Conservation (phyloP, 2,888 invertebrate species). For the Eupithecia pulchellata region DNA sequence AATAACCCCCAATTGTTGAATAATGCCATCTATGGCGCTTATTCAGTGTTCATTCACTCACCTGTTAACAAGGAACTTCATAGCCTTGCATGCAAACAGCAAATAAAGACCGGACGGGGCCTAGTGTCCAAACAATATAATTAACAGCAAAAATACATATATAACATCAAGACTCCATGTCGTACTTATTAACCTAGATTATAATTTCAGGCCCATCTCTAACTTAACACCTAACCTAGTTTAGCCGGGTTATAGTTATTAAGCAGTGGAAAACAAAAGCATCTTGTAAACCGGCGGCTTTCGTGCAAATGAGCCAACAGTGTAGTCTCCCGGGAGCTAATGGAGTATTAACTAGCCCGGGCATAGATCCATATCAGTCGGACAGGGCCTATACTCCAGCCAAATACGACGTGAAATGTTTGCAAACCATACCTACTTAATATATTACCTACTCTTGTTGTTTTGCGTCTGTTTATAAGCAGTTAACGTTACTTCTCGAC, state of each 20-base stretch:
- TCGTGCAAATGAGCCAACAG: conserved; percentile 37
- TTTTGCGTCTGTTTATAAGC: too few relatives aligned
- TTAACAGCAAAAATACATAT: neutral
- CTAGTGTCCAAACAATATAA: neutral
- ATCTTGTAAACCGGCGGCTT: conserved; percentile 45
- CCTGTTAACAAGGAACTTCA: too few relatives aligned
- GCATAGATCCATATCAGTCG: conserved; percentile 41
- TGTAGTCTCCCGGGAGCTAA: conserved; percentile 37
- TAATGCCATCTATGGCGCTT: too few relatives aligned
- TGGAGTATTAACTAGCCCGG: conserved; percentile 44
- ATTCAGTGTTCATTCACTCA: too few relatives aligned
- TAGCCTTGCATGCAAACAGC: too few relatives aligned
- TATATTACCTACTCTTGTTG: too few relatives aligned
- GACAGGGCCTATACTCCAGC: conserved; percentile 27
- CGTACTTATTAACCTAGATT: conserved; percentile 1
- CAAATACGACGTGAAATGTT: too few relatives aligned
- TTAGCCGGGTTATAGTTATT: conserved; percentile 2
- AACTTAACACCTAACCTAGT: neutral
- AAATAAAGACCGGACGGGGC: too few relatives aligned
- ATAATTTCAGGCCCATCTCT: neutral
- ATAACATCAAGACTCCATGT: neutral
- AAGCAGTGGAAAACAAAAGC: conserved; percentile 37
- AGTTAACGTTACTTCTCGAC: too few relatives aligned
- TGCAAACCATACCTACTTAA: too few relatives aligned
- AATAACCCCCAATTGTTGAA: too few relatives aligned